These are phyloP conservation scores for Phaethon lepturus DNA, from an alignment of 2,113 vertebrate species.

Conservation along the genomic window DNA sequence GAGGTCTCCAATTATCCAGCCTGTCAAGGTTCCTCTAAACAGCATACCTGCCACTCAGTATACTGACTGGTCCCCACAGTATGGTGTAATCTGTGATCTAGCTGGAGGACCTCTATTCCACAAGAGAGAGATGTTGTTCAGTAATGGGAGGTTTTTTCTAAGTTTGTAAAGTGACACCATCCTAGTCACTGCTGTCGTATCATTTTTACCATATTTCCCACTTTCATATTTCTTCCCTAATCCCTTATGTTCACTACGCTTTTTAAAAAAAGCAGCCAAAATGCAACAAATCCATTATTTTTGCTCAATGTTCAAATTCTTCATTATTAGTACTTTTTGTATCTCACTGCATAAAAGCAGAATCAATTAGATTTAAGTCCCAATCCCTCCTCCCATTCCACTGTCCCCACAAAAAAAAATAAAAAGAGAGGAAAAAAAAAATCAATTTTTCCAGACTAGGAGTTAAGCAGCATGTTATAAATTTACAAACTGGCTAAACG, in stretches of 20 bases:
- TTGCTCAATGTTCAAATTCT: not conserved
- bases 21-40: not conserved
- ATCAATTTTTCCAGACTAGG: not conserved
- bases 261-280: not conserved
- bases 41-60: rapidly evolving
- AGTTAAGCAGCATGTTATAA: not conserved
- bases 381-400: not conserved
- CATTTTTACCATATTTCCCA: not conserved
- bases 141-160: rapidly evolving
- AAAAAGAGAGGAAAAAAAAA: not conserved
- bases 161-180: not conserved
- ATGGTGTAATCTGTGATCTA: not conserved
- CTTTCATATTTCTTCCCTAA: not conserved
- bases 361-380: not conserved
- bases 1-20: not conserved
- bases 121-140: not conserved
- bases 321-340: not conserved
- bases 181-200: not conserved
- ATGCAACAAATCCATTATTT: not conserved
- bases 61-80: not conserved
- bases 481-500: not conserved
- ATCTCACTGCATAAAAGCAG: not conserved
- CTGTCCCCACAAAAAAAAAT: not conserved
- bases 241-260: not conserved
- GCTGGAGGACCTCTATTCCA: not conserved